These are phyloP conservation scores for Sitobion miscanthi DNA, from an alignment of 1,140 invertebrate species.

Conservation along the genomic window DNA sequence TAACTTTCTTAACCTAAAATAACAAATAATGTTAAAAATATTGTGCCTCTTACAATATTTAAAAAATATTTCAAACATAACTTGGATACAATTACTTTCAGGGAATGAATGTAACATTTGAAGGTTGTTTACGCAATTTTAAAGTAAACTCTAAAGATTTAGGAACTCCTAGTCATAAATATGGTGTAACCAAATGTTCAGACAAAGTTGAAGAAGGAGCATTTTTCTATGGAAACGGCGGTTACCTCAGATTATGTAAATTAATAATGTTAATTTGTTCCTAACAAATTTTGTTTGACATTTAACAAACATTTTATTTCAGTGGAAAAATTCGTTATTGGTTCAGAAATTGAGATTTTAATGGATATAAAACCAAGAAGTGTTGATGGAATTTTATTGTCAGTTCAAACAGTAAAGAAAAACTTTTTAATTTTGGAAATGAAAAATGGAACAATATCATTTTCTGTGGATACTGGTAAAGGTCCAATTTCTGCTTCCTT, in stretches of 20 bases:
- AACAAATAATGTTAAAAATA: neutral
- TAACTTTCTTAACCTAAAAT: neutral
- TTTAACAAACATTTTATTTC: constrained; percentile 58
- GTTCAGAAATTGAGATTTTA: constrained; percentile 77
- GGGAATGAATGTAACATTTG: constrained; percentile 70
- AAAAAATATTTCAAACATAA: neutral
- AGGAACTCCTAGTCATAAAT: constrained; percentile 66
- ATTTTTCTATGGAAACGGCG: constrained; percentile 81
- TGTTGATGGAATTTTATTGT: constrained; percentile 79
- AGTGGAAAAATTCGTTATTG: constrained; percentile 80
- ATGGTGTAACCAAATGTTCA: constrained; percentile 79
- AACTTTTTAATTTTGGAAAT: constrained; percentile 89
- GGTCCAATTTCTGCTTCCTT: constrained; percentile 80
- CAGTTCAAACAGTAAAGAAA: constrained; percentile 76
- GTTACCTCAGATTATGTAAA: constrained; percentile 72
- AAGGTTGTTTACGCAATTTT: constrained; percentile 86
- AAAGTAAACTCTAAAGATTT: constrained; percentile 67
- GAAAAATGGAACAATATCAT: constrained; percentile 80
- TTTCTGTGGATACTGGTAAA: constrained; percentile 84
- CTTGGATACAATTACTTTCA: constrained; percentile 60
- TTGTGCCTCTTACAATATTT: neutral
- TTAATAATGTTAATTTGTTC: constrained; percentile 49
- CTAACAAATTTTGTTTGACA: neutral
- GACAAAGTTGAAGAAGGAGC: constrained; percentile 84
- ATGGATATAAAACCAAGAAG: constrained; percentile 89